Evolutionary conservation across 2,888 invertebrate species (phyloP).

Genomic region (Bimastos eiseni): DNA sequence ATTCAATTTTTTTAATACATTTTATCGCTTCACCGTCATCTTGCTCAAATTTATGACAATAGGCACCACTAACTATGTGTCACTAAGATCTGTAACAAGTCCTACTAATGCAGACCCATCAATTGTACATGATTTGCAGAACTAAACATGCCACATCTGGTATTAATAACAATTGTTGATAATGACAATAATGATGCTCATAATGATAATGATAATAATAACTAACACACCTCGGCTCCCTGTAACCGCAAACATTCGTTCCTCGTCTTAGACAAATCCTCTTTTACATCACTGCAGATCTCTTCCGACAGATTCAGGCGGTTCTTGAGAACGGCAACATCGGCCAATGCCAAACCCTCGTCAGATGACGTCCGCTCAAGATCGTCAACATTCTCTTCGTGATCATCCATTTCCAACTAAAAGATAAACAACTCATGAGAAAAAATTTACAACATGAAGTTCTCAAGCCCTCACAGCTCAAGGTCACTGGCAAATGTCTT

Average conservation of each 20-base stretch:
- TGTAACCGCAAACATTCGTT: background rate
- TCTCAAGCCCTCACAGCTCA: background rate
- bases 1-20: background rate
- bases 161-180: background rate
- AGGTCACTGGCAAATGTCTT: background rate
- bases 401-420: background rate
- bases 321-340: conserved; percentile 17
- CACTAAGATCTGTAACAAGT: background rate
- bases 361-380: background rate
- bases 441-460: background rate
- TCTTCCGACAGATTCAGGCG: conserved; percentile 16
- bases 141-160: too few relatives aligned
- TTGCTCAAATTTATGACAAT: background rate
- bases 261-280: conserved; percentile 2
- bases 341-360: background rate
- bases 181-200: background rate
- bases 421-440: background rate
- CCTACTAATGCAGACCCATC: background rate
- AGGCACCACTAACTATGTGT: background rate
- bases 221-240: conserved; percentile 14
- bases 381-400: background rate
- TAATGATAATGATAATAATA: background rate
- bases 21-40: background rate
- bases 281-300: conserved; percentile 9
- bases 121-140: background rate